These are phyloP conservation scores for Tanypteryx hageni DNA, from an alignment of 2,888 invertebrate genomes.

Conservation along the genomic window DNA sequence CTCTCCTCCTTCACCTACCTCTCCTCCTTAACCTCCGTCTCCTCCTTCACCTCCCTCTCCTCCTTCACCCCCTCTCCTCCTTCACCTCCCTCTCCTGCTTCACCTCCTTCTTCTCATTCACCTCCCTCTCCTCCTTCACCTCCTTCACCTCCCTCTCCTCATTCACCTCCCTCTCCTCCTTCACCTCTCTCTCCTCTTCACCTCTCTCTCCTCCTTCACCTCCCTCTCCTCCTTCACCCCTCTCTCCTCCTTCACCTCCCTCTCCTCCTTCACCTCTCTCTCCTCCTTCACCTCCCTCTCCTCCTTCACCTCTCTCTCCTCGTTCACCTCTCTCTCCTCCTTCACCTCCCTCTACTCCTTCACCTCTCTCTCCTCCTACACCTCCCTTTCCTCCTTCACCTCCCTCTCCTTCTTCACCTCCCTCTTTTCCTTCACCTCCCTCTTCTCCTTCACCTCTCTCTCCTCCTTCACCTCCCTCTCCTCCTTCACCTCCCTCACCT, in stretches of 20 bases:
- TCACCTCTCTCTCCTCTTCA: neutral
- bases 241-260: neutral
- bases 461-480: neutral
- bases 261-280: too few species aligned
- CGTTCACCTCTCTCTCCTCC: too few species aligned
- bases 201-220: slow-evolving; percentile 3
- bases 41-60: neutral
- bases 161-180: neutral
- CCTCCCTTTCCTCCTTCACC: too few species aligned
- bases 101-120: neutral
- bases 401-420: neutral
- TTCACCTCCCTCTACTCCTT: neutral
- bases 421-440: neutral
- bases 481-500: neutral
- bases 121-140: too few species aligned
- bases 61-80: too few species aligned
- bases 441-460: too few species aligned
- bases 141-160: too few species aligned
- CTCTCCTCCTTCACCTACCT: too few species aligned
- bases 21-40: neutral
- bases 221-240: neutral
- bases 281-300: neutral
- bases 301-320: neutral
- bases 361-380: neutral
- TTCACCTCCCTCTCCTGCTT: neutral